Conservation (phyloP, 2,888 invertebrate genomes). For the Caenorhabditis sp. region DNA sequence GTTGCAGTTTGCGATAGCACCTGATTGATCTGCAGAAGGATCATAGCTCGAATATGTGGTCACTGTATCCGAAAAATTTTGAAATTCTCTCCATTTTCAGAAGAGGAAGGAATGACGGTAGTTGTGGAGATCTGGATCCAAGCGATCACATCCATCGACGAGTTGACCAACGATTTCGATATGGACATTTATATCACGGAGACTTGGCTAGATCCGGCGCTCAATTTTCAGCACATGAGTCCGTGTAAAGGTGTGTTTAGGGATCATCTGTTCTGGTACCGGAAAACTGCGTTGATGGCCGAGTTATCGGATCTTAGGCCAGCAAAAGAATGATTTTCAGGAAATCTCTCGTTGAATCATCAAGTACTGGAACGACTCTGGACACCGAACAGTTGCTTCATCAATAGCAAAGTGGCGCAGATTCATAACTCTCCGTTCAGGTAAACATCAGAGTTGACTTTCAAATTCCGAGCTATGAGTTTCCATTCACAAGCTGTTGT, state of each 20-base stretch:
- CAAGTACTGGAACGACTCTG: conserved; percentile 76
- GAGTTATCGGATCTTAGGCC: too few relatives aligned
- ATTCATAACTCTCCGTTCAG: conserved; percentile 78
- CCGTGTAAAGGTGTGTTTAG: conserved; percentile 78
- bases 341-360: conserved; percentile 77
- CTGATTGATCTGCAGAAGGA: too few relatives aligned
- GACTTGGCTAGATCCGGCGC: conserved; percentile 75
- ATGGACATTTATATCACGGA: conserved; percentile 80
- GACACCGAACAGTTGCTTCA: conserved; percentile 82
- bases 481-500: too few relatives aligned
- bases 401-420: conserved; percentile 76
- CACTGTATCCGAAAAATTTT: too few relatives aligned
- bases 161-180: conserved; percentile 78
- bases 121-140: conserved; percentile 77
- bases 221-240: conserved; percentile 73
- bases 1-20: too few relatives aligned
- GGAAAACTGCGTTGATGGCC: too few relatives aligned
- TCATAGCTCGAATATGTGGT: too few relatives aligned
- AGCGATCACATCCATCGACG: conserved; percentile 77
- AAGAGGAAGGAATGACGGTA: conserved; percentile 74
- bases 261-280: too few relatives aligned
- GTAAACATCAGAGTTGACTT: conserved; percentile 32
- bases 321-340: conserved; percentile 31
- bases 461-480: background rate
- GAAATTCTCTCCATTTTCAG: conserved; percentile 50